Conservation (phyloP, 2,888 invertebrate species). For the Sarcophaga carnaria region DNA sequence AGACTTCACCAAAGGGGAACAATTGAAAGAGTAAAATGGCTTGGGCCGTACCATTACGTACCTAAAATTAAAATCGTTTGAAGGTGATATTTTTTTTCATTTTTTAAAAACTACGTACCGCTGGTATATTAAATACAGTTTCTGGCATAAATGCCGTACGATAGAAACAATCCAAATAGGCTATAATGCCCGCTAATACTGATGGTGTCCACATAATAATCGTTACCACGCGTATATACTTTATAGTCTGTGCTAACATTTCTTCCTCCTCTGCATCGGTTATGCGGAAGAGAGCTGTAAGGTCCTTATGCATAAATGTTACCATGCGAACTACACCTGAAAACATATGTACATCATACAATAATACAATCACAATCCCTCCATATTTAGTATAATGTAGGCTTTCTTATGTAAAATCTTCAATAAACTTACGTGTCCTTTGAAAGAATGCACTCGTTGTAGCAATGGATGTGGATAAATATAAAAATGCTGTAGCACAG, state of each 20-base stretch:
- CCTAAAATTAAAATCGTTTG: slow-evolving; percentile 39
- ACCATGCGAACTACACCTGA: slow-evolving; percentile 73
- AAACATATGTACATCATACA: not conserved
- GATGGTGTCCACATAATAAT: slow-evolving; percentile 73
- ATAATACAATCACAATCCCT: not conserved
- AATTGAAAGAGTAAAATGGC: slow-evolving; percentile 75
- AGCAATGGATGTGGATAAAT: slow-evolving; percentile 74
- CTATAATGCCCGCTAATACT: slow-evolving; percentile 72
- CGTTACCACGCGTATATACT: slow-evolving; percentile 72
- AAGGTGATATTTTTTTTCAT: not conserved
- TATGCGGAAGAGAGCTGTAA: slow-evolving; percentile 66
- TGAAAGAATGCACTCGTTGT: slow-evolving; percentile 74
- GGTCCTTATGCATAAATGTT: slow-evolving; percentile 71
- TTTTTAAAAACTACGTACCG: slow-evolving; percentile 61
- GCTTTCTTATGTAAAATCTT: not conserved
- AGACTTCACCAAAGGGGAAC: slow-evolving; percentile 75
- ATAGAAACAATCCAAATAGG: slow-evolving; percentile 74
- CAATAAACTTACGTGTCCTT: slow-evolving; percentile 72
- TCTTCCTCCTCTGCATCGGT: slow-evolving; percentile 71
- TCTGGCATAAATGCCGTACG: slow-evolving; percentile 74
- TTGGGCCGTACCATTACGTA: slow-evolving; percentile 71
- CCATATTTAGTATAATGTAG: too few relatives aligned
- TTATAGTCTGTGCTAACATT: slow-evolving; percentile 70
- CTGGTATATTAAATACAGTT: slow-evolving; percentile 73
- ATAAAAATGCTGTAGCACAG: slow-evolving; percentile 75